These are phyloP conservation scores for Embidobia sp. DNA, from an alignment of 2,888 invertebrate species.

Conservation along the genomic window DNA sequence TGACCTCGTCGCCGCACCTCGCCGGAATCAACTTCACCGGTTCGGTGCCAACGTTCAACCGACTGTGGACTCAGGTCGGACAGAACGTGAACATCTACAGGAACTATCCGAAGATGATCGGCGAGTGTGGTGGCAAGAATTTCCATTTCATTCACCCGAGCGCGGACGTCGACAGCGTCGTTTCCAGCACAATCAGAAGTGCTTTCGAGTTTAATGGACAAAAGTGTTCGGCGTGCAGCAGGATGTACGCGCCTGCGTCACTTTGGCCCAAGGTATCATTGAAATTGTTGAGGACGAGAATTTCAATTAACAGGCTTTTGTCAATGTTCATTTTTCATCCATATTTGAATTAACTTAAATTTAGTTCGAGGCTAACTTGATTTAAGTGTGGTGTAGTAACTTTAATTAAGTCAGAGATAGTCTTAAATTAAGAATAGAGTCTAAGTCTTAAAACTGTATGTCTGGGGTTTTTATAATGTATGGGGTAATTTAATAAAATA, in stretches of 20 bases:
- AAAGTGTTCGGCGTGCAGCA: slow-evolving; percentile 99
- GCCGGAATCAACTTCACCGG: slow-evolving; percentile 99
- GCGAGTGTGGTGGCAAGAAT: slow-evolving; percentile 99
- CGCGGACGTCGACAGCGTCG: slow-evolving; percentile 92
- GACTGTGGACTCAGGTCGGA: slow-evolving; percentile 96
- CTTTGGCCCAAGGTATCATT: slow-evolving; percentile 87
- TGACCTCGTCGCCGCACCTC: slow-evolving; percentile 92
- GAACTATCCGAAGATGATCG: slow-evolving; percentile 96
- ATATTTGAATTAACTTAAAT: no score
- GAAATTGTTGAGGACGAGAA: no score
- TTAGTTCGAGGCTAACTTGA: no score
- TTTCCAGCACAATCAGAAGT: slow-evolving; percentile 92
- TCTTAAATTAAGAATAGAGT: no score
- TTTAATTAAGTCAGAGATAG: no score
- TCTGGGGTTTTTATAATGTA: no score
- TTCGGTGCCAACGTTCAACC: slow-evolving; percentile 97
- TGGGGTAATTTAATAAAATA: no score
- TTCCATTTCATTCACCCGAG: slow-evolving; percentile 98
- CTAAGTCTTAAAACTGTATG: no score
- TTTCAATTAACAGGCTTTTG: not conserved
- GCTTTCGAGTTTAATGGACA: slow-evolving; percentile 99
- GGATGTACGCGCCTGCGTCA: slow-evolving; percentile 96
- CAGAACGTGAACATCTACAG: slow-evolving; percentile 91
- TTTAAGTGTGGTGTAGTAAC: no score
- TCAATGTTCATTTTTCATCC: no score